phyloP scores from a whole-genome alignment of 2,797 vertebrate species.

The Emys orbicularis region DNA sequence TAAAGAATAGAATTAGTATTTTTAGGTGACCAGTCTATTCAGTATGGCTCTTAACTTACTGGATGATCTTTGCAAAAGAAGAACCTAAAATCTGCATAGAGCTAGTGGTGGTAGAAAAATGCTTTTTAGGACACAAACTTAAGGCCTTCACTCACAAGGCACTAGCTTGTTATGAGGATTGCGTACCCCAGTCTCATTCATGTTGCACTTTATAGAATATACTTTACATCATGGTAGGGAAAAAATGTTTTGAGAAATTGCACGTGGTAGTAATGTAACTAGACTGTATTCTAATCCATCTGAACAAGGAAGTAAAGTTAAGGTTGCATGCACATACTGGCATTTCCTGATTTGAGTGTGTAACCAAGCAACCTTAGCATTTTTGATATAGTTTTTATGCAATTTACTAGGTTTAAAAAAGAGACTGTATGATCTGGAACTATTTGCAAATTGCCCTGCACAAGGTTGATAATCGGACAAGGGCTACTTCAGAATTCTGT shows the following conservation, averaged over 20 bases:
- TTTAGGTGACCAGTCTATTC: background rate
- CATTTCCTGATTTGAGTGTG: slow-evolving; percentile 4
- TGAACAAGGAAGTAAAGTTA: background rate
- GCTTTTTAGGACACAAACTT: background rate
- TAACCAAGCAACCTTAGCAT: slow-evolving; percentile 42
- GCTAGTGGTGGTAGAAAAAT: background rate
- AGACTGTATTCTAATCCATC: background rate
- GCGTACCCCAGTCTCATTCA: background rate
- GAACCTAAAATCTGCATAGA: background rate
- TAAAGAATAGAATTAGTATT: background rate
- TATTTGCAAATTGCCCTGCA: background rate
- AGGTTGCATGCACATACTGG: background rate
- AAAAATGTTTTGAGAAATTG: background rate
- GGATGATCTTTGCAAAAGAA: background rate
- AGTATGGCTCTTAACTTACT: background rate
- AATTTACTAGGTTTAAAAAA: slow-evolving; percentile 31
- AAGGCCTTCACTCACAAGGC: background rate
- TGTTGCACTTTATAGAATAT: background rate
- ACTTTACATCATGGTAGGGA: background rate
- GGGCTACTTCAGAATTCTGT: rapidly evolving
- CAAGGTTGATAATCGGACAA: background rate
- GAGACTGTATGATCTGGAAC: background rate
- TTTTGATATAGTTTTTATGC: slow-evolving; percentile 55
- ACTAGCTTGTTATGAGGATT: background rate
- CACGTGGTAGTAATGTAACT: background rate